These are phyloP conservation scores for Trachurus trachurus DNA, from an alignment of 2,797 vertebrate species.

Conservation along the genomic window DNA sequence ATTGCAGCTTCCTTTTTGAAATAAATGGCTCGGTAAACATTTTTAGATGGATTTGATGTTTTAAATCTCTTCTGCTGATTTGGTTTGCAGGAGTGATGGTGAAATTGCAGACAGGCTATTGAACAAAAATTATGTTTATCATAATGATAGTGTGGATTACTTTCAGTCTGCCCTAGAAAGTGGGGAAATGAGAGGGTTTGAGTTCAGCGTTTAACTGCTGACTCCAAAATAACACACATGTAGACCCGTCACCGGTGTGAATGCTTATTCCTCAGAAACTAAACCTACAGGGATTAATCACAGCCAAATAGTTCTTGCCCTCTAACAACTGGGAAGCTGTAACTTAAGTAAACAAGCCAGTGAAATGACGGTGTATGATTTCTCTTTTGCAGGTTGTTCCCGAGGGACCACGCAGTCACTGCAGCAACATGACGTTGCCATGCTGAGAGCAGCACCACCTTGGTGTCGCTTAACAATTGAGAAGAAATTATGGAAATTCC, in stretches of 20 bases:
- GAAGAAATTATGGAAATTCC: slow-evolving; percentile 57
- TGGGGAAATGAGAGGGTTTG: background rate
- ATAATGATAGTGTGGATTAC: background rate
- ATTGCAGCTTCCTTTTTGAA: background rate
- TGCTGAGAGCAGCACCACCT: slow-evolving; percentile 25
- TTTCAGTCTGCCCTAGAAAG: background rate
- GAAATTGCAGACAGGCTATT: background rate
- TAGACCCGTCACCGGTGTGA: background rate
- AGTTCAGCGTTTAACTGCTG: background rate
- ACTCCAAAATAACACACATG: background rate
- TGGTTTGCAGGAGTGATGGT: background rate
- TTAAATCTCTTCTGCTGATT: background rate
- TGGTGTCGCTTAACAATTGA: slow-evolving; percentile 7
- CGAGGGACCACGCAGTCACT: slow-evolving; percentile 70
- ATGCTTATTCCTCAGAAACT: slow-evolving; percentile 31
- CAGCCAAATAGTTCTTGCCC: slow-evolving; percentile 18
- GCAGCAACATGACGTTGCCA: slow-evolving; percentile 56
- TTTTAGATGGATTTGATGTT: slow-evolving; percentile 9
- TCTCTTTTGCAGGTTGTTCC: slow-evolving; percentile 65
- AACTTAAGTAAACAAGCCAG: slow-evolving; percentile 33
- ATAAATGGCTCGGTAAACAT: background rate
- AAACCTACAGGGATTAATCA: slow-evolving; percentile 28
- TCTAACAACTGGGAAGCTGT: slow-evolving; percentile 27
- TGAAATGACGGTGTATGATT: slow-evolving; percentile 34
- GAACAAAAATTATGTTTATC: background rate